Evolutionary conservation across 2,888 invertebrate genomes (phyloP).

Genomic region (Euproctis similis): DNA sequence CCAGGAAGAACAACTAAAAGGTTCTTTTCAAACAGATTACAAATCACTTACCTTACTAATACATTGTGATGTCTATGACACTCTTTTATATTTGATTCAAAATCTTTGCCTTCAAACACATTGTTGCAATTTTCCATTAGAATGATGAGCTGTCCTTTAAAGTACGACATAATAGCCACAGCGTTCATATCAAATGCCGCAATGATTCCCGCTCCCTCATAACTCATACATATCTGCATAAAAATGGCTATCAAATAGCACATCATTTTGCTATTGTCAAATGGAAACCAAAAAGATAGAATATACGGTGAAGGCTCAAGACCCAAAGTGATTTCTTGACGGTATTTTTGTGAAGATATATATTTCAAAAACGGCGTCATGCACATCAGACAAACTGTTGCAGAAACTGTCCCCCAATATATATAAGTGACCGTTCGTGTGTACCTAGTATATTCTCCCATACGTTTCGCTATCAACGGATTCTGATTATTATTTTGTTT

Average conservation of each 20-base stretch:
- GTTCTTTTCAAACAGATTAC: not conserved
- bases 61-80: conserved; percentile 47
- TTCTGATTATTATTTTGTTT: conserved; percentile 20
- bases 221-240: conserved; percentile 34
- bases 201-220: conserved; percentile 37
- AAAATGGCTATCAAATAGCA: conserved; percentile 37
- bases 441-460: conserved; percentile 38
- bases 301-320: conserved; percentile 43
- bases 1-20: not conserved
- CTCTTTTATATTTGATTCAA: conserved; percentile 37
- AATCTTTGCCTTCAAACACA: conserved; percentile 29
- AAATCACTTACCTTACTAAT: conserved; percentile 36
- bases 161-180: conserved; percentile 44
- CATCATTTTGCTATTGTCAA: conserved; percentile 41
- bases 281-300: conserved; percentile 52
- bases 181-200: conserved; percentile 43
- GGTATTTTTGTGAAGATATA: conserved; percentile 26
- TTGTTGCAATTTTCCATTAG: conserved; percentile 32
- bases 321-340: conserved; percentile 31
- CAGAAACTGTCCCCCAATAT: conserved; percentile 37
- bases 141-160: conserved; percentile 48
- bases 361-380: conserved; percentile 38
- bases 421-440: conserved; percentile 38
- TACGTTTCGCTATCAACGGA: conserved; percentile 18
- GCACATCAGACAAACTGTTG: conserved; percentile 32